Conservation (phyloP, 1,140 invertebrate species). For the Habropoda laboriosa region DNA sequence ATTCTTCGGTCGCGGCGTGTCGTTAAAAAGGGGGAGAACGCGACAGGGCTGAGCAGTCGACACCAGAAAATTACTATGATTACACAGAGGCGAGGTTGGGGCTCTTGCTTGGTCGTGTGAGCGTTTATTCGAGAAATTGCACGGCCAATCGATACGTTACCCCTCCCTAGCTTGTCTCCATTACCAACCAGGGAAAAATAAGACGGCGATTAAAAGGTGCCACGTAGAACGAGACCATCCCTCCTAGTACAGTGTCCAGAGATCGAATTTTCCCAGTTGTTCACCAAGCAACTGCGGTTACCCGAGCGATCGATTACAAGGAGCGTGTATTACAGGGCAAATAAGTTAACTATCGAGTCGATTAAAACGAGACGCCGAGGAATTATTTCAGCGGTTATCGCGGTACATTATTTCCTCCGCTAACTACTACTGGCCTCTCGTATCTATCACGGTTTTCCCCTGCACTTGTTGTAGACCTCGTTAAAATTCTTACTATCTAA, state of each 20-base stretch:
- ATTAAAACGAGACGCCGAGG: conserved; percentile 16
- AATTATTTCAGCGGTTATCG: conserved; percentile 36
- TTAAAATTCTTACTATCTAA: background rate
- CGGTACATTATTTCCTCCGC: conserved; percentile 15
- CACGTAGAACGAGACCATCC: background rate
- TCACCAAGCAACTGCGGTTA: background rate
- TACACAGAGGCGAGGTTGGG: conserved; percentile 34
- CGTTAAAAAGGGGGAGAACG: conserved; percentile 38
- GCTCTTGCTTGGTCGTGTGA: background rate
- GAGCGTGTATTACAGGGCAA: background rate
- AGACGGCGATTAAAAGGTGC: conserved; percentile 4
- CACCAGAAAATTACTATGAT: conserved; percentile 58
- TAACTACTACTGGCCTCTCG: background rate
- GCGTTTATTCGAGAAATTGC: background rate
- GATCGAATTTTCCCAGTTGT: background rate
- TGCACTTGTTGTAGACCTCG: background rate
- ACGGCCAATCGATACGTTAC: conserved; percentile 29
- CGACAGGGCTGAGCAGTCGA: conserved; percentile 33
- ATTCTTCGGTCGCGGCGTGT: conserved; percentile 29
- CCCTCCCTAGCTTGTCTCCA: background rate
- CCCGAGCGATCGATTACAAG: conserved; percentile 22
- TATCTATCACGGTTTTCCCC: conserved; percentile 3
- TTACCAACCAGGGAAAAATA: background rate
- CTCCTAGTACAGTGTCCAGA: background rate
- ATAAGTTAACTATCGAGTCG: conserved; percentile 34